Percentiles rank a stretch among this genome's conserved stretches.
Conservation (phyloP, 2,888 invertebrate species). For the Timema podura region DNA sequence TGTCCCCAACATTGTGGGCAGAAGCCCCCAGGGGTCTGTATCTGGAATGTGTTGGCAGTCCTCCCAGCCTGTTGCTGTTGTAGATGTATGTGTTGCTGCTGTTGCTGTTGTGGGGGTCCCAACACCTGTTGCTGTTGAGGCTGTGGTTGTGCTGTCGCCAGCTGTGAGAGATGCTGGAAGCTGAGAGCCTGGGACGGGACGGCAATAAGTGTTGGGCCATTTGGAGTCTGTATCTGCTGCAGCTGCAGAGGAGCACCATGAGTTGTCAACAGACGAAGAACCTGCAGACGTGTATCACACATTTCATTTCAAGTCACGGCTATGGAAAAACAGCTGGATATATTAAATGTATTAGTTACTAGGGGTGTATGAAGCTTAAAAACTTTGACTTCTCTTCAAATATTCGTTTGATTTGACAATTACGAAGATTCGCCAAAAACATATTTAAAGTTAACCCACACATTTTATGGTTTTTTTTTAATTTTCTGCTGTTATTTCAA, state of each 20-base stretch:
- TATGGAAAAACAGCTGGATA: neutral
- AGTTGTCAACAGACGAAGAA: conserved; percentile 40
- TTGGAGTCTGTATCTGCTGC: conserved; percentile 49
- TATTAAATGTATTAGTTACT: neutral
- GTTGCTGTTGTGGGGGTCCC: conserved; percentile 22
- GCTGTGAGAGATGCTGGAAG: conserved; percentile 31
- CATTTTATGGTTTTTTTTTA: no score
- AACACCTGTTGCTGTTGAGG: conserved; percentile 13
- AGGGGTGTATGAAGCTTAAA: no score
- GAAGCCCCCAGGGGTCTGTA: neutral
- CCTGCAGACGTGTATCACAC: conserved; percentile 34
- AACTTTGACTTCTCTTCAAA: no score
- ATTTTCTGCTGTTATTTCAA: no score
- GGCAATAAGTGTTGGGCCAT: conserved; percentile 47
- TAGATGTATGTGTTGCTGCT: conserved; percentile 18
- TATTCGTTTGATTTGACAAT: no score
- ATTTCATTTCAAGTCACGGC: conserved; percentile 3
- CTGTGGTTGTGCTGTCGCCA: conserved; percentile 24
- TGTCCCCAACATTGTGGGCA: neutral
- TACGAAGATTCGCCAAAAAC: no score
- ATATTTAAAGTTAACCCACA: no score
- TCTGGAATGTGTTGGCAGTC: neutral
- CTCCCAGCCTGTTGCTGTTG: conserved; percentile 2
- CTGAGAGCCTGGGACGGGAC: conserved; percentile 38
- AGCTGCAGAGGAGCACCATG: conserved; percentile 43